Percentiles rank a stretch among this genome's conserved stretches.
Evolutionary conservation across 2,888 invertebrate genomes (phyloP).

Genomic region (Globia sparganii): DNA sequence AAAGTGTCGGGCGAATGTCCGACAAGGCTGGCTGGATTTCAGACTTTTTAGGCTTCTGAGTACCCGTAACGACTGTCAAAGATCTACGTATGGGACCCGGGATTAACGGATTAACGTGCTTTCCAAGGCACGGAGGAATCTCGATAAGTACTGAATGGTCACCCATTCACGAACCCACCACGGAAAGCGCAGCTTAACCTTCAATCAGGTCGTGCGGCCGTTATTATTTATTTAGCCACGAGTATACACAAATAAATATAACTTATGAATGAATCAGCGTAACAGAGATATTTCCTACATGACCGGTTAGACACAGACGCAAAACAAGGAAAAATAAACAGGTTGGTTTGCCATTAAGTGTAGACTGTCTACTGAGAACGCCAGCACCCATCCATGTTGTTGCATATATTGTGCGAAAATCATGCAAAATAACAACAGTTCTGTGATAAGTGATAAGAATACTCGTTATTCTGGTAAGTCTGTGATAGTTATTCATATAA

Average conservation of each 20-base stretch:
- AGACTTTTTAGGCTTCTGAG: too few relatives aligned
- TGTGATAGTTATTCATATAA: background rate
- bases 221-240: too few relatives aligned
- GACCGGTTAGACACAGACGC: slow-evolving; percentile 13
- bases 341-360: background rate
- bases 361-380: background rate
- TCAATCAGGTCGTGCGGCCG: too few relatives aligned
- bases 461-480: slow-evolving; percentile 21
- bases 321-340: slow-evolving; percentile 35
- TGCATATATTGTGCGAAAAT: background rate
- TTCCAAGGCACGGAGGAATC: too few relatives aligned
- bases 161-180: background rate
- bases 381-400: background rate
- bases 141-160: background rate
- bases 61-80: too few relatives aligned
- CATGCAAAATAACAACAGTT: slow-evolving; percentile 13
- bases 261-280: slow-evolving; percentile 11
- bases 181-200: too few relatives aligned
- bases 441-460: slow-evolving; percentile 5
- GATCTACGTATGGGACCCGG: too few relatives aligned
- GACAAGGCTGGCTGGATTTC: too few relatives aligned
- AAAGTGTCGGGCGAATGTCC: too few relatives aligned
- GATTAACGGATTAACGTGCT: too few relatives aligned
- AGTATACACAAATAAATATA: background rate
- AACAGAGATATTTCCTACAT: background rate